Evolutionary conservation across 2,888 invertebrate species (phyloP), one percentile per base, ranked within the genome.

Genomic region (Hololepta plana): DNA sequence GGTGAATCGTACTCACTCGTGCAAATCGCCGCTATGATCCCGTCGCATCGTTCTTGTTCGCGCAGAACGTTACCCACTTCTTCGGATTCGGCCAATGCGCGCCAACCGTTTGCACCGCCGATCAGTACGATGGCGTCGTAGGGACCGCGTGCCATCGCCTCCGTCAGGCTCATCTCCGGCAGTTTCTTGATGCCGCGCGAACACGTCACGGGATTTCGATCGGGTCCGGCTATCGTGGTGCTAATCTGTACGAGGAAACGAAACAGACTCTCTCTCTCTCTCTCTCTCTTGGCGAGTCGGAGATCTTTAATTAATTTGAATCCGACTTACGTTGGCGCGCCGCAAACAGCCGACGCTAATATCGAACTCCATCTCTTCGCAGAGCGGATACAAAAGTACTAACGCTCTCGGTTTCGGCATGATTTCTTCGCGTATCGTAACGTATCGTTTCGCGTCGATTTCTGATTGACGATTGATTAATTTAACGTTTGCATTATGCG

Each of bases 291-390:
- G n/a, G n/a, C n/a, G n/a, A n/a, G n/a, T n/a, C n/a, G n/a, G n/a
- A n/a, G n/a, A n/a, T n/a, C n/a, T n/a, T n/a, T n/a, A n/a, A n/a
- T n/a, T n/a, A n/a, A n/a, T n/a, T n/a, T n/a, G n/a, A n/a, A n/a
- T n/a, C n/a, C n/a, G n/a, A 53, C 62, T 57, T 60, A 90, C 88
- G 29, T 76, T 85, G 3, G 75, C 88, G 36, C 91, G 64, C 4
- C 90, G 62, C 7, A 95, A 58, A 39, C 90, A 72, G 50, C 93
- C 90, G 1, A 73, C 76, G 0, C 82, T 67, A 38, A 82, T 77
- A 9, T 84, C 72, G 2, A 82, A 70, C 54, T 95, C 93, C 77
- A 91, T 90, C 58, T 95, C 93, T 52, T 95, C 93, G 1, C 85
- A 72, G 5, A 90, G 91, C 31, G 80, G 72, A 0, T 90, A 76